Conservation (phyloP, 2,888 invertebrate species). For the Tenthredo amoena region DNA sequence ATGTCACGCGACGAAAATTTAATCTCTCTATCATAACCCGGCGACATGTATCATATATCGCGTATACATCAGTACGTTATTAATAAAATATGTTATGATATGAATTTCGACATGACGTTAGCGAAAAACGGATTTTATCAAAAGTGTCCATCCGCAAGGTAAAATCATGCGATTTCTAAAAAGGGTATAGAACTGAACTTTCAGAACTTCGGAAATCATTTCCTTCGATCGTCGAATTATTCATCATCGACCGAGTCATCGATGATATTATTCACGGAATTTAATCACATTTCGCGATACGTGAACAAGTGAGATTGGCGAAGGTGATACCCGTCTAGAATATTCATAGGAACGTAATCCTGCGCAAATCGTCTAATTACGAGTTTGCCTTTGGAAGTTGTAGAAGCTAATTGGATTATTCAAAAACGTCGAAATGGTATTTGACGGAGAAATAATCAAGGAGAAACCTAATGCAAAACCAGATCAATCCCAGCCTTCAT, state of each 20-base stretch:
- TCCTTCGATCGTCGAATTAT: background rate
- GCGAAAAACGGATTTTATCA: background rate
- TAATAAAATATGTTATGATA: background rate
- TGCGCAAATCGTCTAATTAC: no score
- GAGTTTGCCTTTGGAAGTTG: no score
- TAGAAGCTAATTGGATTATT: no score
- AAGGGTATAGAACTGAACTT: background rate
- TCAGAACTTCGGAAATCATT: background rate
- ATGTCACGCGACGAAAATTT: conserved; percentile 16
- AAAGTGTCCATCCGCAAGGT: background rate
- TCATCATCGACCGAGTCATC: background rate
- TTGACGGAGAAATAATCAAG: no score
- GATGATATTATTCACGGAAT: no score
- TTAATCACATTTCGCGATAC: background rate
- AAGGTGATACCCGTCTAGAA: background rate
- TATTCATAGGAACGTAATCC: background rate
- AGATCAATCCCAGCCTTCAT: no score
- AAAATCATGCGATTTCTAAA: background rate
- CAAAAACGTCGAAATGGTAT: no score
- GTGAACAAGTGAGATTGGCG: background rate
- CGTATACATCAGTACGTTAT: background rate
- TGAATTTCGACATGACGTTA: background rate
- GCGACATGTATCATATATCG: background rate
- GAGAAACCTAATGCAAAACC: no score
- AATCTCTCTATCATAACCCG: background rate